Conservation (phyloP, 2,888 invertebrate genomes). For the Lysandra coridon region DNA sequence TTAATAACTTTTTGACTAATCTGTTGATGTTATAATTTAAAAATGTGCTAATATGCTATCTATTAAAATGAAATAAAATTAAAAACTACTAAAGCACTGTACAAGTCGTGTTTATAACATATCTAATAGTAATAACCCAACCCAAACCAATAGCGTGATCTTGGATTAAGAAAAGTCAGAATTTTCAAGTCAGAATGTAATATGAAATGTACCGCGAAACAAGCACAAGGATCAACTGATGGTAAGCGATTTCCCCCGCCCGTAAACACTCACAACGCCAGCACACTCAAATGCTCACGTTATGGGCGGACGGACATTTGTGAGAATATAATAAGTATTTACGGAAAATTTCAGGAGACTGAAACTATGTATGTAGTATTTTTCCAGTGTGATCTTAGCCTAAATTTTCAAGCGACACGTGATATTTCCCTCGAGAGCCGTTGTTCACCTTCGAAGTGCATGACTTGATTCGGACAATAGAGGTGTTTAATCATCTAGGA, state of each 20-base stretch:
- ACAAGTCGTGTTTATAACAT: too few relatives aligned
- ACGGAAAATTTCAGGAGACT: not conserved
- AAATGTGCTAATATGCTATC: not conserved
- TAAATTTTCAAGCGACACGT: constrained; percentile 11
- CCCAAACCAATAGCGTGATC: too few relatives aligned
- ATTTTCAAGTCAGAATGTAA: too few relatives aligned
- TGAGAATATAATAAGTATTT: not conserved
- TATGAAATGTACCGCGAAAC: not conserved
- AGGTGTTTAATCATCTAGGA: constrained; percentile 30
- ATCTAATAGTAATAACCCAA: too few relatives aligned
- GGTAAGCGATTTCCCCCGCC: too few relatives aligned
- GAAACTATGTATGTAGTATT: not conserved
- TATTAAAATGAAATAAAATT: constrained; percentile 9
- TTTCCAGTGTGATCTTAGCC: constrained; percentile 8
- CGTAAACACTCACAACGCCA: too few relatives aligned
- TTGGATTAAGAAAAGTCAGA: too few relatives aligned
- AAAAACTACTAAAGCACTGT: not conserved
- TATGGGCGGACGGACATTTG: too few relatives aligned
- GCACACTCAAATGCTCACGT: too few relatives aligned
- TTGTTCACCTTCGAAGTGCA: constrained; percentile 29
- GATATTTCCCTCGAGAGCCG: constrained; percentile 12
- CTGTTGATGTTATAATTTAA: constrained; percentile 10
- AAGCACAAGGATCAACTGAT: not conserved
- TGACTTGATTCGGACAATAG: constrained; percentile 31
- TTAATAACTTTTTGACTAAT: constrained; percentile 35